Conservation (phyloP, 1,140 invertebrate species). For the Microplitis mediator region DNA sequence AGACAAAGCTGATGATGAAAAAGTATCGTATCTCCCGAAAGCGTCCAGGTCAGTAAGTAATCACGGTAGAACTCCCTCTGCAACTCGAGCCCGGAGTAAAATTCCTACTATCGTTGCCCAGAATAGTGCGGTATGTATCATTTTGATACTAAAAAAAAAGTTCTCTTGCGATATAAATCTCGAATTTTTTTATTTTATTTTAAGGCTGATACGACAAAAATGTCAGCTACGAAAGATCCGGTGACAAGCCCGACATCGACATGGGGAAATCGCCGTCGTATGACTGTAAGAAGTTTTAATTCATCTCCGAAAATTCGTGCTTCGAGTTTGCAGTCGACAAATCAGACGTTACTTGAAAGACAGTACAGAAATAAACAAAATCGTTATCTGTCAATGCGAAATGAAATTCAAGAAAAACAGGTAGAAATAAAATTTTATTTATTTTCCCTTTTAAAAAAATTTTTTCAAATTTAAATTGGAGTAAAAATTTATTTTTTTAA, state of each 20-base stretch:
- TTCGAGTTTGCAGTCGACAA: background rate
- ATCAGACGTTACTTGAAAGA: slow-evolving; percentile 38
- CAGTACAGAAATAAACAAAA: slow-evolving; percentile 42
- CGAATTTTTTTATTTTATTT: background rate
- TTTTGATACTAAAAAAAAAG: background rate
- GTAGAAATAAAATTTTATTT: slow-evolving; percentile 23
- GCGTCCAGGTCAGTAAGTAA: background rate
- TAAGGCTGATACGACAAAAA: background rate
- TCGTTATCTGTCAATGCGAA: slow-evolving; percentile 36
- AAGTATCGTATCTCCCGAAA: background rate
- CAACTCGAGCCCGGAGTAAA: slow-evolving; percentile 1
- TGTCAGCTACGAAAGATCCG: background rate
- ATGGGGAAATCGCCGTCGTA: slow-evolving; percentile 9
- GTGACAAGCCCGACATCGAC: background rate
- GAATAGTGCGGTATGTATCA: background rate
- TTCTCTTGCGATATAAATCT: background rate
- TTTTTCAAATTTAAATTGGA: no score
- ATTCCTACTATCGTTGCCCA: slow-evolving; percentile 9
- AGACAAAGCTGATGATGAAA: slow-evolving; percentile 1
- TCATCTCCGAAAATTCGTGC: background rate
- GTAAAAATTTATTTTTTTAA: no score
- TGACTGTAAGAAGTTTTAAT: slow-evolving; percentile 17
- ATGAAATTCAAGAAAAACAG: slow-evolving; percentile 45
- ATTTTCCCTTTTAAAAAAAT: no score
- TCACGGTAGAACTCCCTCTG: background rate